Evolutionary conservation across 2,797 vertebrate species (phyloP).

Genomic region (Lutjanus argentimaculatus): DNA sequence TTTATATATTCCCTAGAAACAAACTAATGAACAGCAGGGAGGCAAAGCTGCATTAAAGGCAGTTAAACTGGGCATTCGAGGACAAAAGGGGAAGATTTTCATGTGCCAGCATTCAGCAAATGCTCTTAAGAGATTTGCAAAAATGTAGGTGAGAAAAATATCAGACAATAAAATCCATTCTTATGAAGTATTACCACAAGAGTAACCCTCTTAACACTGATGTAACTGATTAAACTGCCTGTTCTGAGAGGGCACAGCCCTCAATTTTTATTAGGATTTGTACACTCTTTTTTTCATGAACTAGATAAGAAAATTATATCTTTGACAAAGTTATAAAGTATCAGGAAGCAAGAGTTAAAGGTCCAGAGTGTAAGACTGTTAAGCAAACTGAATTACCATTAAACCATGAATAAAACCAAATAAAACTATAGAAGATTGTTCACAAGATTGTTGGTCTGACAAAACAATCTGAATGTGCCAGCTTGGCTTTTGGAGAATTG

Average conservation of each 20-base stretch:
- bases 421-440: too few species aligned
- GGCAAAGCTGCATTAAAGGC: constrained; percentile 1
- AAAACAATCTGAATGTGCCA: too few species aligned
- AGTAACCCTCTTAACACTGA: constrained; percentile 49
- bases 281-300: neutral
- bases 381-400: too few species aligned
- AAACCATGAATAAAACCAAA: too few species aligned
- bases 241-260: neutral
- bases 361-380: too few species aligned
- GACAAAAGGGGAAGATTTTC: constrained; percentile 24
- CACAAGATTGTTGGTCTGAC: too few species aligned
- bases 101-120: constrained; percentile 20
- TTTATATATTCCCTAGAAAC: neutral
- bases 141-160: constrained; percentile 40
- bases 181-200: constrained; percentile 28
- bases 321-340: neutral
- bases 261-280: neutral
- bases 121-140: constrained; percentile 32
- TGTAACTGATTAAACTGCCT: constrained; percentile 30
- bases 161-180: constrained; percentile 50
- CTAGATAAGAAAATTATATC: neutral
- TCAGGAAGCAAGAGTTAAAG: neutral
- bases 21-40: neutral
- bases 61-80: neutral
- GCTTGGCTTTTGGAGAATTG: too few species aligned